Evolutionary conservation across 2,797 vertebrate species (phyloP), one percentile per base, ranked within the genome.

Genomic region (Todus mexicanus): DNA sequence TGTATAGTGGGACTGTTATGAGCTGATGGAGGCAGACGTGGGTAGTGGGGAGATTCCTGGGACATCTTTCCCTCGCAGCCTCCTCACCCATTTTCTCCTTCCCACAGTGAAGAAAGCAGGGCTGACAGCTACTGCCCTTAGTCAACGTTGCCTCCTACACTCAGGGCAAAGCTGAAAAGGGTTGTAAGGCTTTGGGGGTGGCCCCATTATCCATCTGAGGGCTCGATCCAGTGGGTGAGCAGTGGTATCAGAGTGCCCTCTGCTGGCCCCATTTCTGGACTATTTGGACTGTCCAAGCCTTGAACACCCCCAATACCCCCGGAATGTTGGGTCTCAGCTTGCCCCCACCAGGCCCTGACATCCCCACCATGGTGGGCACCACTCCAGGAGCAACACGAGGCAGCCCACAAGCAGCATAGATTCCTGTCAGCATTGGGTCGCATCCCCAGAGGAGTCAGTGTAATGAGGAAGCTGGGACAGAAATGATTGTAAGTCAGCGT

Each of bases 211-310:
- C 63, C 38, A 2, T 3, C 18, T 0, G 43, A 89, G 77, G 80
- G 38, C 74, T 82, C 3, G 2, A 48, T 18, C 45, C 8, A 2
- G 66, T 31, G 83, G 82, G 87, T 22, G 73, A 95, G 95, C 13
- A 3, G 37, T 70, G 90, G 95, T 95, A 91, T 47, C 76, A 26
- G 92, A 95, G 94, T 90, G 96, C 96, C 97, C 97, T 95, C 97
- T 98, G 85, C 96, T 97, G 98, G 97, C 76, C 70, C 91, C 87
- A 10, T 15, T 17, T 56, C 76, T 71, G 73, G 80, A 26, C 65
- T 47, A 1, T 19, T 47, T 31, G 82, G 71, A 63, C 64, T 20
- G 42, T 42, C 65, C 71, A 7, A 80, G 60, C 26, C 37, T 31
- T 13, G 48, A 69, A 73, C 33, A 27, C 11, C 19, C 20, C 35